A percentile compares a stretch with the other conserved stretches of the same genome.
Conservation (phyloP, 2,888 invertebrate genomes). For the Bugulina stolonifera region DNA sequence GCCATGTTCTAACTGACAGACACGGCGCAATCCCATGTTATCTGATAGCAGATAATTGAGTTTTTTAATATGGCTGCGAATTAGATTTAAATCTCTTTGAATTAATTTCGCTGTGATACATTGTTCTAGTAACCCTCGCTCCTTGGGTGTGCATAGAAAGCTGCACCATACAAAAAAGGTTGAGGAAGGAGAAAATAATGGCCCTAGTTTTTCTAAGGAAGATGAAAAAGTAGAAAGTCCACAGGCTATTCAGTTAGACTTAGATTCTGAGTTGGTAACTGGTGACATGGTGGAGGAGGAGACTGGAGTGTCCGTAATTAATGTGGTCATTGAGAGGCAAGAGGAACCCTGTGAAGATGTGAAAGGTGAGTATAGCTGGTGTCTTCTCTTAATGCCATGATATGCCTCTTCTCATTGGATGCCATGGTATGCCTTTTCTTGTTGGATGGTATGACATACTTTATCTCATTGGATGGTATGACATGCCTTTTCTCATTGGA, state of each 20-base stretch:
- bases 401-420: too few species aligned
- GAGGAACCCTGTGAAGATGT: not conserved
- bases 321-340: not conserved
- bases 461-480: too few species aligned
- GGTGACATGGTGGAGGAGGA: not conserved
- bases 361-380: not conserved
- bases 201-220: not conserved
- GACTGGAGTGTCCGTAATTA: not conserved
- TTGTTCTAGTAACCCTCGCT: conserved; percentile 16
- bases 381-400: too few species aligned
- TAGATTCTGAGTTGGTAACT: not conserved
- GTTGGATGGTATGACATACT: too few species aligned
- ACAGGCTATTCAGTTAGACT: not conserved
- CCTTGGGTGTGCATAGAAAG: conserved; percentile 16
- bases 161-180: not conserved
- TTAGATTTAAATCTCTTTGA: too few species aligned
- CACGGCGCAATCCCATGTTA: too few species aligned
- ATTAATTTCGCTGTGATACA: too few species aligned
- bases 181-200: not conserved
- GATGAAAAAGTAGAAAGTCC: not conserved
- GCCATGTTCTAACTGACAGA: too few species aligned
- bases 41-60: too few species aligned
- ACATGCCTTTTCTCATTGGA: too few species aligned
- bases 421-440: too few species aligned
- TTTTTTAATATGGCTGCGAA: too few species aligned